Evolutionary conservation across 2,797 vertebrate species (phyloP).

Genomic region (Bradypodion ventrale): DNA sequence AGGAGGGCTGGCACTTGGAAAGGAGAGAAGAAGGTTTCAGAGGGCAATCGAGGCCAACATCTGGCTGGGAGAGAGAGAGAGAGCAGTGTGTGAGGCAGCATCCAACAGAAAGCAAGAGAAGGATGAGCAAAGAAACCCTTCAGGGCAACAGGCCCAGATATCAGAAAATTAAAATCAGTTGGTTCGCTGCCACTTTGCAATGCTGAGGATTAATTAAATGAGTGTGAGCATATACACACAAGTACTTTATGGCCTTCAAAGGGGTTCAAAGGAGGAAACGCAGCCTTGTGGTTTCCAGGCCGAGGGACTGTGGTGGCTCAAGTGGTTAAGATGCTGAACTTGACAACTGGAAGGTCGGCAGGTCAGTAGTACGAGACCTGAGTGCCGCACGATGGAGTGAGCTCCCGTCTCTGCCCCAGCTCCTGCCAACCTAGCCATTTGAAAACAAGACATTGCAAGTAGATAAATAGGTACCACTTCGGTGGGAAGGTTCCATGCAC

Average conservation of each 20-base stretch:
- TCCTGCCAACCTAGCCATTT: too few relatives aligned
- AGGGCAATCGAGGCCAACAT: constrained; percentile 34
- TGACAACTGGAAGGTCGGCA: too few relatives aligned
- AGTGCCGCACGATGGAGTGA: too few relatives aligned
- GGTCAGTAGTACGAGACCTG: too few relatives aligned
- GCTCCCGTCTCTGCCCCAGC: too few relatives aligned
- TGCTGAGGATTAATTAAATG: constrained; percentile 68
- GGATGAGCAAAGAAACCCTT: constrained; percentile 56
- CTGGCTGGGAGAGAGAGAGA: constrained; percentile 44
- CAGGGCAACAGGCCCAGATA: constrained; percentile 60
- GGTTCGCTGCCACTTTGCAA: constrained; percentile 63
- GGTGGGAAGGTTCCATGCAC: too few relatives aligned
- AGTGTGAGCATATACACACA: background rate
- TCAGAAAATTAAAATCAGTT: constrained; percentile 58
- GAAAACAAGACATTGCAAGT: too few relatives aligned
- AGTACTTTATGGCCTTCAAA: constrained; percentile 63
- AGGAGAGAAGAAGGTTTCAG: constrained; percentile 67
- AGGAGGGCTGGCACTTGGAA: constrained; percentile 56
- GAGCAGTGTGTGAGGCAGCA: background rate
- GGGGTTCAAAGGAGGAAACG: constrained; percentile 64
- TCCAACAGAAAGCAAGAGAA: constrained; percentile 29
- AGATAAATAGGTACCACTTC: too few relatives aligned
- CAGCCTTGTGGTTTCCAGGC: constrained; percentile 61
- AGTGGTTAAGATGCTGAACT: too few relatives aligned
- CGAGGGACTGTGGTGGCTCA: too few relatives aligned